Evolutionary conservation across 2,113 vertebrate genomes (phyloP).

Genomic region (Edolisoma coerulescens): DNA sequence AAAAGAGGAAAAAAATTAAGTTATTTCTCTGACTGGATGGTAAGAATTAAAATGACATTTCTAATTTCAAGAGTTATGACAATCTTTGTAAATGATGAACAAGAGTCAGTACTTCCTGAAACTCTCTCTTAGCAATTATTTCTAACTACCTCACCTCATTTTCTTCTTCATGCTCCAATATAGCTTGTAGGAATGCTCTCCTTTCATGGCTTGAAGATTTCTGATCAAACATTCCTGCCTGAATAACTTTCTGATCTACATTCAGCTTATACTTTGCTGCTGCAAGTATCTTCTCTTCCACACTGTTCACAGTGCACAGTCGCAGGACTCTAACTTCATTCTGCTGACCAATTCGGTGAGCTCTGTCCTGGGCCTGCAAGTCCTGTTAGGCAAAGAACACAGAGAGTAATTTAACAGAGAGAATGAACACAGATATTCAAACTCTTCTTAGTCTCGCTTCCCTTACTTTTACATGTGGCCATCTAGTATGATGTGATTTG

Average conservation of each 20-base stretch:
- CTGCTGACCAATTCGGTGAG: slow-evolving; percentile 87
- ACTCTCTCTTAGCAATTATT: background rate
- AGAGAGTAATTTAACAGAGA: background rate
- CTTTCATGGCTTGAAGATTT: slow-evolving; percentile 89
- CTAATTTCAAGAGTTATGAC: background rate
- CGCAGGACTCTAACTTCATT: slow-evolving; percentile 87
- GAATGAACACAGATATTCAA: background rate
- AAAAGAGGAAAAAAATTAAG: background rate
- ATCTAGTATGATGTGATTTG: background rate
- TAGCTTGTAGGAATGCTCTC: slow-evolving; percentile 85
- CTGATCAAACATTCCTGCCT: slow-evolving; percentile 91
- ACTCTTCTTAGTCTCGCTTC: background rate
- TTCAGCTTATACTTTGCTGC: slow-evolving; percentile 90
- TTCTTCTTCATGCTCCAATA: slow-evolving; percentile 88
- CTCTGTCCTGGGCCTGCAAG: slow-evolving; percentile 87
- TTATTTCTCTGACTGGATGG: background rate
- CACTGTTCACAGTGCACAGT: slow-evolving; percentile 88
- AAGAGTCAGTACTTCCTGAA: background rate
- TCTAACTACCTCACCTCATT: slow-evolving; percentile 76
- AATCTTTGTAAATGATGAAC: background rate
- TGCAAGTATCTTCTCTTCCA: slow-evolving; percentile 89
- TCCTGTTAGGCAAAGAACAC: slow-evolving; percentile 68
- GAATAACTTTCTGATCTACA: slow-evolving; percentile 90
- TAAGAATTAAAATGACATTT: background rate
- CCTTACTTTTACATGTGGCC: background rate